Base-by-base conservation (phyloP, 2,797 vertebrate genomes). In the Ceryle rudis region DNA sequence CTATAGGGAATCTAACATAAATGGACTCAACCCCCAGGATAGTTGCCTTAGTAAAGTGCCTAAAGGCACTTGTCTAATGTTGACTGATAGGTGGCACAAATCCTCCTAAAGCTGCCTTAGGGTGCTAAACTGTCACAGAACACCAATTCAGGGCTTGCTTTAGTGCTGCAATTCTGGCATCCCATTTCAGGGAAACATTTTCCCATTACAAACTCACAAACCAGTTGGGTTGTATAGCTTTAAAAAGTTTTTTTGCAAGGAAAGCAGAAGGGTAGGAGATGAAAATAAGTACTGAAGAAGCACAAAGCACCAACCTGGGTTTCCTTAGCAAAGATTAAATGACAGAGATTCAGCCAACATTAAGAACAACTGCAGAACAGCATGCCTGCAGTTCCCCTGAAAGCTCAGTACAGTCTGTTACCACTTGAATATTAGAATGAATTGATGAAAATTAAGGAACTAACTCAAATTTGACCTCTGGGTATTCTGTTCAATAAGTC, bases 271-370 rank as follows among this genome's bases (percentile, higher is more conserved):
- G 22, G 42, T 81, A 62, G 25, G 58, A 81, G 58, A 86, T 73
- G 55, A 89, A 84, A 95, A 33, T 69, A 81, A 85, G 9, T 86
- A 75, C 61, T 44, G 54, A 72, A 89, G 55, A 88, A 51, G 23
- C 37, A 54, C 74, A 72, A 88, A 94, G n/a, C 44, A 72, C 42
- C 25, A 64, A 86, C 22, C 31, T 83, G 66, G 67, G 62, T 75
- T 96, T 90, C 51, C 74, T 92, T 70, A 84, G 66, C 19, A 55
- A 69, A 95, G 88, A 93, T 86, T 79, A 89, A 90, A 79, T 86
- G 62, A 51, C 73, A 92, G 66, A 79, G 9, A 66, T 95, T 88
- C 49, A 93, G 88, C 62, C 73, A 92, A 57, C 9, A 33, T 35
- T 79, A 58, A 51, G 91, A 94, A 8, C 72, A 93, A 8, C 65